These are phyloP conservation scores for Cheilosia soror DNA, from an alignment of 2,888 invertebrate genomes.

Conservation along the genomic window DNA sequence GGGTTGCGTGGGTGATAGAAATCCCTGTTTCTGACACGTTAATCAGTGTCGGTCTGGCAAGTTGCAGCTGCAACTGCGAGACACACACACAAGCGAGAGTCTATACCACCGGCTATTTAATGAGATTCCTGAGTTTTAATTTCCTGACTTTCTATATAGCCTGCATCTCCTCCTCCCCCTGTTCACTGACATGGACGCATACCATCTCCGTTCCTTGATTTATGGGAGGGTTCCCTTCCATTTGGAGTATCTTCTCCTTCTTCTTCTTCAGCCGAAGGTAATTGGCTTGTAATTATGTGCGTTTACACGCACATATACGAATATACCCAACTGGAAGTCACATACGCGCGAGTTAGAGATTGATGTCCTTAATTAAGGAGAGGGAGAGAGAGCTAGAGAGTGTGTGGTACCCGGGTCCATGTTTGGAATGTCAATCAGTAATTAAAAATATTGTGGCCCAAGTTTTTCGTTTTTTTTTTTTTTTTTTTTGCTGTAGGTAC, in stretches of 20 bases:
- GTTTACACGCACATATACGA: constrained; percentile 59
- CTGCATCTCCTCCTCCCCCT: constrained; percentile 5
- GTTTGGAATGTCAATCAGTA: constrained; percentile 71
- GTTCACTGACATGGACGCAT: constrained; percentile 26
- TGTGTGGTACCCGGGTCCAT: constrained; percentile 37
- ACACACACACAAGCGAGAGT: background rate
- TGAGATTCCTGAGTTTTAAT: constrained; percentile 73
- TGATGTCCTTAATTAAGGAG: constrained; percentile 75
- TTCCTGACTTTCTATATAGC: constrained; percentile 70
- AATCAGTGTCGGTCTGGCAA: constrained; percentile 74
- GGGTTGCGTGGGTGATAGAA: constrained; percentile 56
- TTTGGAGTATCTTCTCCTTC: constrained; percentile 2
- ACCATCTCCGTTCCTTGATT: constrained; percentile 58
- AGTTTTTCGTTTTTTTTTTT: constrained; percentile 20
- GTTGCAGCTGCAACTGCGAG: constrained; percentile 64
- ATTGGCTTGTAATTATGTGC: constrained; percentile 75
- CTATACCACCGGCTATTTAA: constrained; percentile 57
- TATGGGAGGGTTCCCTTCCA: constrained; percentile 59
- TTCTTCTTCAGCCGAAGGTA: constrained; percentile 52
- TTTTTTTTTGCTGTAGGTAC: too few relatives aligned
- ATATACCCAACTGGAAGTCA: constrained; percentile 56
- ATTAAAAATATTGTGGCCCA: constrained; percentile 40
- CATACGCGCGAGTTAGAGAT: constrained; percentile 53
- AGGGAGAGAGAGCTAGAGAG: constrained; percentile 1
- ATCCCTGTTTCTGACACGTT: constrained; percentile 75